Conservation (phyloP, 2,113 vertebrate species). For the Nycticebus coucang region DNA sequence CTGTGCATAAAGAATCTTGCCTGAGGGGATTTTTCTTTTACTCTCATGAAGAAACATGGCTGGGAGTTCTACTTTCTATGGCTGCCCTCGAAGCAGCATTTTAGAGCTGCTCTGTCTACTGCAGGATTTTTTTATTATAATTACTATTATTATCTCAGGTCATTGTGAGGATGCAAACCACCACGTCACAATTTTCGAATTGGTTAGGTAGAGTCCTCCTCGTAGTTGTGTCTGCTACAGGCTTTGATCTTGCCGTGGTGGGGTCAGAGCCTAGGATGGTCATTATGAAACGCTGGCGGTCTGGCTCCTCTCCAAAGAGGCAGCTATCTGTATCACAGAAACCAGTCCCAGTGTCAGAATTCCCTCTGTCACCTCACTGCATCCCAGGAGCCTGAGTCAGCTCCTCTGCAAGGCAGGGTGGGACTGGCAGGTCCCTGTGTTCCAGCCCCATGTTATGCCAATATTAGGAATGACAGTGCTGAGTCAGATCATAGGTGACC, state of each 20-base stretch:
- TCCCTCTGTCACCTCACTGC: not conserved
- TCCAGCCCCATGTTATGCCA: not conserved
- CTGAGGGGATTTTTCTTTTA: not conserved
- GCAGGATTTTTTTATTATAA: too few species aligned
- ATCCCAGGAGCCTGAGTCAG: too few species aligned
- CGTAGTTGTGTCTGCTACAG: not conserved
- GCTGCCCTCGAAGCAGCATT: not conserved
- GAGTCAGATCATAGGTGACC: not conserved
- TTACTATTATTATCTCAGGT: too few species aligned
- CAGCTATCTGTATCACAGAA: not conserved
- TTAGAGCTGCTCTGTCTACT: not conserved
- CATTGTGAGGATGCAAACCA: too few species aligned
- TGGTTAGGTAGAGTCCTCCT: too few species aligned
- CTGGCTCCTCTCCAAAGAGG: not conserved
- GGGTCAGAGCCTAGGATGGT: not conserved
- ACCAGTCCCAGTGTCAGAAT: not conserved
- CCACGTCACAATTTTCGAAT: too few species aligned
- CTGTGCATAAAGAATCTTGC: not conserved
- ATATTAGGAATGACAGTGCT: rapidly evolving
- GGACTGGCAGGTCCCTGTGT: not conserved
- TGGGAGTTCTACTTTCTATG: not conserved
- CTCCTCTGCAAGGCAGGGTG: not conserved
- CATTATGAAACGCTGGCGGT: not conserved
- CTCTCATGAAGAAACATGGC: not conserved
- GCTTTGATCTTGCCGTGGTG: not conserved